These are phyloP conservation scores for Eublepharis macularius DNA, from an alignment of 2,113 vertebrate genomes.

Conservation along the genomic window DNA sequence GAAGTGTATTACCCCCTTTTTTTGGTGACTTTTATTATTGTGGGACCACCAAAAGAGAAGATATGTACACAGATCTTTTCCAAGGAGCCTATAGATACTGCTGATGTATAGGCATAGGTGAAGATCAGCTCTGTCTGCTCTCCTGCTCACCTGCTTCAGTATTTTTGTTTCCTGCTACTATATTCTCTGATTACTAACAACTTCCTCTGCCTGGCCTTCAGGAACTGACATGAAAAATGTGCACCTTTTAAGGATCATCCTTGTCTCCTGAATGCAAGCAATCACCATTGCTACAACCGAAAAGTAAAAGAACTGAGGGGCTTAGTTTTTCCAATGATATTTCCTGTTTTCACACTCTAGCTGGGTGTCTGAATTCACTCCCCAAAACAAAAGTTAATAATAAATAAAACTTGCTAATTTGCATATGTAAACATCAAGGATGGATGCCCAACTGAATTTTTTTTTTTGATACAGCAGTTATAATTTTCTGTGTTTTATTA, in stretches of 20 bases:
- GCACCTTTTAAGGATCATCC: slow-evolving; percentile 27
- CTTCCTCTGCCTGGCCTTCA: not conserved
- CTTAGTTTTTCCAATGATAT: slow-evolving; percentile 8
- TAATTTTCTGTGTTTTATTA: slow-evolving; percentile 18
- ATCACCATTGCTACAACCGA: not conserved
- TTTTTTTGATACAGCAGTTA: not conserved
- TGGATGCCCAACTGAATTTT: not conserved
- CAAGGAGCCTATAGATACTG: slow-evolving; percentile 17
- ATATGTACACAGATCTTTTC: not conserved
- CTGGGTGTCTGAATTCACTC: not conserved
- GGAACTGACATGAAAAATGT: slow-evolving; percentile 24
- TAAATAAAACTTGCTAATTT: not conserved
- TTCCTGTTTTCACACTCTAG: slow-evolving; percentile 24
- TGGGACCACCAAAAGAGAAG: not conserved
- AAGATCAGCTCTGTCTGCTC: slow-evolving; percentile 7
- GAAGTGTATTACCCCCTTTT: too few species aligned
- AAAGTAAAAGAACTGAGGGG: slow-evolving; percentile 29
- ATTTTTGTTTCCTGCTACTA: slow-evolving; percentile 1
- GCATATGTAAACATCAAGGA: not conserved
- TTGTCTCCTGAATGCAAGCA: slow-evolving; percentile 13
- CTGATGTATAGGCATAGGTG: slow-evolving; percentile 11
- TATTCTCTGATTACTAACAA: slow-evolving; percentile 5
- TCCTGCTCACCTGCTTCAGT: slow-evolving; percentile 10
- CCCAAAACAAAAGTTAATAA: not conserved
- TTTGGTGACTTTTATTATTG: too few species aligned